A percentile compares a stretch with the other conserved stretches of the same genome.
These are phyloP conservation scores for Halictus rubicundus DNA, from an alignment of 1,140 invertebrate species.

Conservation along the genomic window DNA sequence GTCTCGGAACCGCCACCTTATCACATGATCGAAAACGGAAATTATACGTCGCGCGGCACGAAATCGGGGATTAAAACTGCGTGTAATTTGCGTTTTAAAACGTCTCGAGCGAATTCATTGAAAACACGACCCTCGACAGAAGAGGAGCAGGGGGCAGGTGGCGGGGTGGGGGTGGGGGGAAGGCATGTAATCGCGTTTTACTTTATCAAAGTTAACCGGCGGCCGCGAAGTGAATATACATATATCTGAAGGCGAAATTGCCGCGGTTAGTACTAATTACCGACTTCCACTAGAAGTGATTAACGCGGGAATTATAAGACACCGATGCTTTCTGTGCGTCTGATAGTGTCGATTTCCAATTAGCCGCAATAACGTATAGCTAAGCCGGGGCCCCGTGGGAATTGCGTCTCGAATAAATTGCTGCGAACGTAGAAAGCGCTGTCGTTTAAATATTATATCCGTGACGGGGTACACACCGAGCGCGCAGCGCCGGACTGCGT, in stretches of 20 bases:
- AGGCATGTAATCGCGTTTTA: constrained; percentile 2
- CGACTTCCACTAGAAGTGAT: constrained; percentile 55
- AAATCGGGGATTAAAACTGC: background rate
- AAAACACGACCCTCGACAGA: constrained; percentile 40
- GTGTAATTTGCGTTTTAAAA: background rate
- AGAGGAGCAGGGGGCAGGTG: background rate
- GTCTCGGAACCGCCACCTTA: too few relatives aligned
- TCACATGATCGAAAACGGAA: too few relatives aligned
- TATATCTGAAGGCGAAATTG: constrained; percentile 37
- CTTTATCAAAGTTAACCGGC: constrained; percentile 38
- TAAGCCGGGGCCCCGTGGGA: constrained; percentile 17
- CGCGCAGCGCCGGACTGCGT: background rate
- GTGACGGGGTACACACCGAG: constrained; percentile 2
- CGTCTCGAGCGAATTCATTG: constrained; percentile 51
- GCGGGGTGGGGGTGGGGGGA: background rate
- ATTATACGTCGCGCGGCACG: background rate
- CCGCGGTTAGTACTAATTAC: constrained; percentile 58
- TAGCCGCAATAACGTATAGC: constrained; percentile 60
- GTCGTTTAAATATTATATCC: constrained; percentile 47
- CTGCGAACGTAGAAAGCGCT: constrained; percentile 46
- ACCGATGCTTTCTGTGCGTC: constrained; percentile 52
- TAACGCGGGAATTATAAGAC: constrained; percentile 59
- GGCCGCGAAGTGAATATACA: constrained; percentile 19
- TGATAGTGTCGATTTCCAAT: constrained; percentile 64
- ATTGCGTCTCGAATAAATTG: constrained; percentile 61